phyloP scores from a whole-genome alignment of 35 echinoderm and acorn worm genomes.

The Apostichopus parvimensis region DNA sequence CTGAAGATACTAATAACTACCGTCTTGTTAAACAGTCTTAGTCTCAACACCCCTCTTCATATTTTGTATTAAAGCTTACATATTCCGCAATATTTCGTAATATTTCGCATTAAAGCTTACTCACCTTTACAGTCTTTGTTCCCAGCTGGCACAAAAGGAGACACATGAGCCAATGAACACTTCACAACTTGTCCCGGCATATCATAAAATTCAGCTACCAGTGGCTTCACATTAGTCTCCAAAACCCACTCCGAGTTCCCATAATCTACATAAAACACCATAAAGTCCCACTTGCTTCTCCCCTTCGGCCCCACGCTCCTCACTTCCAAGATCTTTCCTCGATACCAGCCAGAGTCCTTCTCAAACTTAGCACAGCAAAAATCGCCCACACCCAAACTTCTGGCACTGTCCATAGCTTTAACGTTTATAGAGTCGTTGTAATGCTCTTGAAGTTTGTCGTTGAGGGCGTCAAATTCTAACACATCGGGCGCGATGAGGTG shows the following conservation, averaged over 20 bases:
- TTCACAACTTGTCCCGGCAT: conserved; percentile 52
- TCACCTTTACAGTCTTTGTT: conserved; percentile 13
- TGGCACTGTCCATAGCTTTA: not conserved
- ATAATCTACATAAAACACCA: conserved; percentile 57
- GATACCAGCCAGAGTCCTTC: conserved; percentile 48
- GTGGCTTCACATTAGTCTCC: not conserved
- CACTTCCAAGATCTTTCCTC: conserved; percentile 41
- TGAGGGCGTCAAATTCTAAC: conserved; percentile 40
- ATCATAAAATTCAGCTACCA: conserved; percentile 51
- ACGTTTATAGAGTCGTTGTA: conserved; percentile 28
- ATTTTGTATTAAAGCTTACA: no score
- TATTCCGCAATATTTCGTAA: no score
- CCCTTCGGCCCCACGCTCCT: conserved; percentile 18
- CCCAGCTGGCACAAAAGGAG: conserved; percentile 3
- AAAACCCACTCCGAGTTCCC: conserved; percentile 59
- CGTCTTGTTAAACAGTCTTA: no score
- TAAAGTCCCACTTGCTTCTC: not conserved
- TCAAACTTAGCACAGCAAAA: conserved; percentile 54
- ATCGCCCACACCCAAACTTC: not conserved
- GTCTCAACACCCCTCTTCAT: no score
- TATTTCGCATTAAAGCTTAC: not conserved
- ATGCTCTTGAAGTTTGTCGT: conserved; percentile 38
- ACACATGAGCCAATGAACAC: conserved; percentile 56
- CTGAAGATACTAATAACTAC: no score
- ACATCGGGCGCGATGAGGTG: conserved; percentile 56